Base-by-base conservation (phyloP, 1,140 invertebrate genomes). In the Dufourea novaeangliae region DNA sequence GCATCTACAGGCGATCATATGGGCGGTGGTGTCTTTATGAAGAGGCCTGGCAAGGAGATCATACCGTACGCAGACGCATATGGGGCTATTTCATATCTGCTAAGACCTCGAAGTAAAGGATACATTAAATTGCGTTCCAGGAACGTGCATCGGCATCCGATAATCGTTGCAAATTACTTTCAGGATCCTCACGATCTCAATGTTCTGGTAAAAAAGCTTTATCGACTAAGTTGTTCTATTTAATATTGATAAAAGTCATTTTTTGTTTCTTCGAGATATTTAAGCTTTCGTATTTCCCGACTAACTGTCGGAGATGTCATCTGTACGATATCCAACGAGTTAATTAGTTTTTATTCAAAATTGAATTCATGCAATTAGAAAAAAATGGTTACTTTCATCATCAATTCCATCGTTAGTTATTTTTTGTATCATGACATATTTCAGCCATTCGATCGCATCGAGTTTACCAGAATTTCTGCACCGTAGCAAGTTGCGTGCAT, bases 91-190 rank as follows among this genome's bases (percentile, higher is more conserved):
- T 95, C 96, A 0, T 88, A 96, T 75, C 78, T 97, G 25, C 86
- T 97, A 67, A 91, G 95, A 70, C 97, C 97, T 0, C 94, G 94
- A 73, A 96, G 96, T 63, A 92, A 93, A 57, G 97, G 97, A 10
- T 93, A 93, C 57, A 90, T 98, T 1, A 92, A 94, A 74, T 86
- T 98, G 1, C 90, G 87, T 54, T 94, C 94, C n/a, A 89, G 90
- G 0, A 93, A 98, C 88, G 95, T 97, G 0, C 90, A 92, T 25
- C 93, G 94, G 0, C 94, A 96, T 83, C 97, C 98, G 0, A 88
- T 94, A 6, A 97, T 98, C 44, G 95, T 96, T 88, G 96, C 97
- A 0, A 97, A 97, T 86, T 98, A 97, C 88, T 95, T 96, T 61
- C 90, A 94, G 0, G 92, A 97, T 90, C 94, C 94, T 0, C 88